Evolutionary conservation across 64 coral and sea anemone genomes (phyloP).

Genomic region (Pocillopora damicornis): DNA sequence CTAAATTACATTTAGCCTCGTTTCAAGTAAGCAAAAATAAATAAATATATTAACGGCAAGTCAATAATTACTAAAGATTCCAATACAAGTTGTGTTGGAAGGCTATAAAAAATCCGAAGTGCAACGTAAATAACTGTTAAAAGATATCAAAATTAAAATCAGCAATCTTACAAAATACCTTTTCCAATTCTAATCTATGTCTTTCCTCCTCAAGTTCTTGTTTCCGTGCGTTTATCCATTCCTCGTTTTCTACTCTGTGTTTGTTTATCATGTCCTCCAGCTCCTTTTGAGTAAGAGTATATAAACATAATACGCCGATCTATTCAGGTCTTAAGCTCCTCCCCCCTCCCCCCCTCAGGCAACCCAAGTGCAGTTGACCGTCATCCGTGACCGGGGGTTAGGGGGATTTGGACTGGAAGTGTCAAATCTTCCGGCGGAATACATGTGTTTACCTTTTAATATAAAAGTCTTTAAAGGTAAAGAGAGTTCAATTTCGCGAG

Average conservation of each 20-base stretch:
- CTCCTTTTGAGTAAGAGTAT: slow-evolving; percentile 2
- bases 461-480: too few relatives aligned
- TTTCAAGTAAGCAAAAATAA: too few relatives aligned
- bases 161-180: neutral
- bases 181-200: slow-evolving; percentile 10
- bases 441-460: neutral
- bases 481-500: neutral
- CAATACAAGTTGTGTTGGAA: too few relatives aligned
- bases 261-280: slow-evolving; percentile 42
- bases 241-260: slow-evolving; percentile 60
- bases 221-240: slow-evolving; percentile 38
- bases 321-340: too few relatives aligned
- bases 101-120: neutral
- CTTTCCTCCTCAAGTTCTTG: slow-evolving; percentile 55
- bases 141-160: too few relatives aligned
- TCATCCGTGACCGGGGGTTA: too few relatives aligned
- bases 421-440: too few relatives aligned
- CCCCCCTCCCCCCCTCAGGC: too few relatives aligned
- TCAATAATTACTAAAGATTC: neutral
- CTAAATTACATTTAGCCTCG: too few relatives aligned
- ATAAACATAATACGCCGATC: too few relatives aligned
- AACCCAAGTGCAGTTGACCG: too few relatives aligned
- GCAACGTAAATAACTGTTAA: neutral
- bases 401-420: too few relatives aligned
- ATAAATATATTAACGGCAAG: neutral